These are phyloP conservation scores for Xestia rhomboidea DNA, from an alignment of 2,888 invertebrate species.

Conservation along the genomic window DNA sequence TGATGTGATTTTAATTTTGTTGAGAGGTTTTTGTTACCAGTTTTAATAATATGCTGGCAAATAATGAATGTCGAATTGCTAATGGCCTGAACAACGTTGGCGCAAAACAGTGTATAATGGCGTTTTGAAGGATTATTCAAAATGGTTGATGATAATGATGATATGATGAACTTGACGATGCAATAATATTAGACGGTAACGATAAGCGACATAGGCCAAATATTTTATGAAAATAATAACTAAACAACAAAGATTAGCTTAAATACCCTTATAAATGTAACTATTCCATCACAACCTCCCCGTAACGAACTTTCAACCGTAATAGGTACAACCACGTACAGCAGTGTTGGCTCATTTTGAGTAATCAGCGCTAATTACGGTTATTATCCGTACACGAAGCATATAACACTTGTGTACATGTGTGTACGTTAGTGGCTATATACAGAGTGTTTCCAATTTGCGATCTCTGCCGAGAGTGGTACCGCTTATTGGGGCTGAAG, in stretches of 20 bases:
- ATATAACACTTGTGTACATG: constrained; percentile 30
- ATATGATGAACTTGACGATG: neutral
- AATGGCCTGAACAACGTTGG: neutral
- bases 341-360: constrained; percentile 54
- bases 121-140: neutral
- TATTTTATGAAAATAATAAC: neutral
- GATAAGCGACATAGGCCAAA: neutral
- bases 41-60: neutral
- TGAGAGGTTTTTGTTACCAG: neutral
- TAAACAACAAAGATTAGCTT: neutral
- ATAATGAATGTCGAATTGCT: neutral
- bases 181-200: neutral
- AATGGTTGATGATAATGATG: neutral
- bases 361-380: constrained; percentile 66
- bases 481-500: constrained; percentile 32
- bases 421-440: constrained; percentile 9
- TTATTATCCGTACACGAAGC: constrained; percentile 57
- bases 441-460: constrained; percentile 45
- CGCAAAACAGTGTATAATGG: no score
- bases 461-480: constrained; percentile 13
- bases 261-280: neutral
- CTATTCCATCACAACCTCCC: neutral
- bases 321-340: constrained; percentile 48
- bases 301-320: constrained; percentile 10
- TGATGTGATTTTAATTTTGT: constrained; percentile 33